phyloP scores from a whole-genome alignment of 2,113 vertebrate species.

The Tragelaphus imberbis region DNA sequence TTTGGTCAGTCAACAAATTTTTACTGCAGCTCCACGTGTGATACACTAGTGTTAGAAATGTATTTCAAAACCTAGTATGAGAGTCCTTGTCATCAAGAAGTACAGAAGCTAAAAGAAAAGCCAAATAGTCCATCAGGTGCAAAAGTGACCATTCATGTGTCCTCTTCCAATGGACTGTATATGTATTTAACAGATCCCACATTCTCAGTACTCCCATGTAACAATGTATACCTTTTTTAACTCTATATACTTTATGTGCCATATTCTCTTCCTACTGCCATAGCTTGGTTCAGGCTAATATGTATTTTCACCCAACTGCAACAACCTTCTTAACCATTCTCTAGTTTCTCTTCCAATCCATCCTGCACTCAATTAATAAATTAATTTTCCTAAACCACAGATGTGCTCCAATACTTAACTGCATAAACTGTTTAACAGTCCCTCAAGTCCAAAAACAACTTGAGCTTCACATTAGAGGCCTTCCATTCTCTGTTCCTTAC shows the following conservation, averaged over 20 bases:
- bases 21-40: background rate
- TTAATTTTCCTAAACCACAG: background rate
- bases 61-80: background rate
- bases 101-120: background rate
- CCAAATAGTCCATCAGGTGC: background rate
- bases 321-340: slow-evolving; percentile 10
- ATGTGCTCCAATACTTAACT: background rate
- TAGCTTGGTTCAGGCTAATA: background rate
- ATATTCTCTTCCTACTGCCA: background rate
- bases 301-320: background rate
- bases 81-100: background rate
- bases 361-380: background rate
- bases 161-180: background rate
- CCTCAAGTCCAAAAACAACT: background rate
- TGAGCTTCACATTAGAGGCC: background rate
- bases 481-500: background rate
- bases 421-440: background rate
- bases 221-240: background rate
- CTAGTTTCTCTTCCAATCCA: background rate
- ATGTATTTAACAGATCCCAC: background rate
- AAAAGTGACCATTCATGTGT: background rate
- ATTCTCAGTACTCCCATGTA: background rate
- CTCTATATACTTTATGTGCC: background rate
- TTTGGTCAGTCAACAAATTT: background rate
- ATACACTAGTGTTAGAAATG: background rate